Evolutionary conservation across 2,797 vertebrate species (phyloP).

Genomic region (Clarias fuscus): DNA sequence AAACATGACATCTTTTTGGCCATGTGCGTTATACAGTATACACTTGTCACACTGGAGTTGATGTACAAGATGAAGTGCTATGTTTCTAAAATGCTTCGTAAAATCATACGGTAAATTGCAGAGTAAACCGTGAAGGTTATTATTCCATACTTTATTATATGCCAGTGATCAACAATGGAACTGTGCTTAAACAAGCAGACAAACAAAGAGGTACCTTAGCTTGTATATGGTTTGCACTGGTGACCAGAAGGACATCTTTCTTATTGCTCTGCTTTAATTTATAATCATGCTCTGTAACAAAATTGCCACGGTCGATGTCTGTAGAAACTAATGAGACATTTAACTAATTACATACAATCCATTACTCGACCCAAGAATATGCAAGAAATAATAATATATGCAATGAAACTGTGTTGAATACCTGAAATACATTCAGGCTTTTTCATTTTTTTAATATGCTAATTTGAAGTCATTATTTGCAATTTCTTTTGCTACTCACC

Average conservation of each 20-base stretch:
- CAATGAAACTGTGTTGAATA: not conserved
- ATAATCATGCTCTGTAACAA: not conserved
- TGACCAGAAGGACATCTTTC: too few species aligned
- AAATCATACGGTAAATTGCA: too few species aligned
- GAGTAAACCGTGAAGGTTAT: too few species aligned
- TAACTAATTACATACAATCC: not conserved
- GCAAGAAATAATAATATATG: not conserved
- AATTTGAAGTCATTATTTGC: not conserved
- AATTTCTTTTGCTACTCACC: not conserved
- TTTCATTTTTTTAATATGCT: not conserved
- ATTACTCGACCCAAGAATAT: not conserved
- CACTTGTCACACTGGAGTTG: not conserved
- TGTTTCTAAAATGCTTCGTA: not conserved
- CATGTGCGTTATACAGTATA: not conserved
- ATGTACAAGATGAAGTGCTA: not conserved
- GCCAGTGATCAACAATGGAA: not conserved
- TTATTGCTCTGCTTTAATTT: too few species aligned
- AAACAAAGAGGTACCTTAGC: not conserved
- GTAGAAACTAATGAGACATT: not conserved
- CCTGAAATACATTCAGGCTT: not conserved
- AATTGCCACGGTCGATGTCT: constrained; percentile 15
- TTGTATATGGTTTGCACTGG: too few species aligned
- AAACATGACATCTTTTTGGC: not conserved
- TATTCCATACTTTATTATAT: not conserved
- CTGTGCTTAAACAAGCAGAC: not conserved